Evolutionary conservation across 2,113 vertebrate genomes (phyloP), one percentile per base, ranked within the genome.

Genomic region (Lagenorhynchus albirostris): DNA sequence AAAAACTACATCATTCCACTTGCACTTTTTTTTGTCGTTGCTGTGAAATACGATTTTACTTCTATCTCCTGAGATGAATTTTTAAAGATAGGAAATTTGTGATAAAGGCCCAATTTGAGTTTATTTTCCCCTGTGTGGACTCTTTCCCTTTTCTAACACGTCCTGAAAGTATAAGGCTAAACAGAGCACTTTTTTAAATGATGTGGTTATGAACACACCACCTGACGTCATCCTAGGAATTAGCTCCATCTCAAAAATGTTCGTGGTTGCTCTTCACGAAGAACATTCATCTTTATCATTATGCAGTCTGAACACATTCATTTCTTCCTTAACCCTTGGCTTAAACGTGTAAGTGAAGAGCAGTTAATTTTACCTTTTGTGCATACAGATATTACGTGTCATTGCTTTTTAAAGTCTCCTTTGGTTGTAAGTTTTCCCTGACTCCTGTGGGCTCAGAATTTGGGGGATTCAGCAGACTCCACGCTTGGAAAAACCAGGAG

Each of bases 1-100:
- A 98, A 99, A 98, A 95, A 25, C 58, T 0, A 9, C 47, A 25
- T 68, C 10, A 63, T 81, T 81, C 63, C 36, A 17, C 25, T 81
- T 1, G 6, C 6, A 11, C 11, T 25, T 6, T 15, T 91, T 93
- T 20, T 60, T 68, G 74, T 76, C 41, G 14, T 73, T 93, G 71
- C 73, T 91, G 4, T 91, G 50, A 87, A 71, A 83, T 89, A 2
- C 0, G 3, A 20, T 77, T 50, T 82, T 74, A n/a, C 62, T 68
- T 81, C 3, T 50, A 53, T 50, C 29, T 79, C 81, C 60, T 65
- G 20, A 65, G 71, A 47, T 83, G 47, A 87, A 79, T 47, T 88
- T 93, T 88, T 71, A 68, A 96, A 91, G 63, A 31, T 31, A 53
- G 53, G 20, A 85, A 71, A 63, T 79, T 50, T 93, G 68, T 76